phyloP scores from a whole-genome alignment of 2,888 invertebrate species.

The Sclerodermus sp. region DNA sequence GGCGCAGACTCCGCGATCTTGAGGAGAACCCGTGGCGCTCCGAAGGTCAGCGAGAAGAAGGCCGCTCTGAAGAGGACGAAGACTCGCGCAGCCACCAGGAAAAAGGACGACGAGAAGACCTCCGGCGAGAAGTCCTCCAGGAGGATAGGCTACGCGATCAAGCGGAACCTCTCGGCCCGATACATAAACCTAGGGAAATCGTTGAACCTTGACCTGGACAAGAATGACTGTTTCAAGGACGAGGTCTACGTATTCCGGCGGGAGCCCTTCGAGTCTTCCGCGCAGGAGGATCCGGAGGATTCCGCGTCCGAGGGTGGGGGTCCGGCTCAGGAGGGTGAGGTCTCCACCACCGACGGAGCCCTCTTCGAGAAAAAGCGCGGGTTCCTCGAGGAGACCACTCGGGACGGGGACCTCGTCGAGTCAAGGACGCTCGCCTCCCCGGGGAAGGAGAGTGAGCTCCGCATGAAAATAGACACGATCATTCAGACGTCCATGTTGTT shows the following conservation, averaged over 20 bases:
- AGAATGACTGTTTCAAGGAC: conserved; percentile 21
- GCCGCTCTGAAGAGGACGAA: too few species aligned
- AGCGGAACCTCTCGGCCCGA: too few species aligned
- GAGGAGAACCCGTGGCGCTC: too few species aligned
- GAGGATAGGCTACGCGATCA: neutral
- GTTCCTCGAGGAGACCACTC: conserved; percentile 6
- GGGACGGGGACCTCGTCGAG: too few species aligned
- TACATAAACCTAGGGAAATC: conserved; percentile 9
- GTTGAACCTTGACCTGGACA: conserved; percentile 20
- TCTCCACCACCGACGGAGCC: neutral
- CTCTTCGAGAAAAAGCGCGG: too few species aligned
- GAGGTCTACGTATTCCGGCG: conserved; percentile 34
- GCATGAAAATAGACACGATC: conserved; percentile 41
- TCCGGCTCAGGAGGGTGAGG: neutral
- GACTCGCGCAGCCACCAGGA: too few species aligned
- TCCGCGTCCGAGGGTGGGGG: neutral
- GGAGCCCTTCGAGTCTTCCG: conserved; percentile 6
- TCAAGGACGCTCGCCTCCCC: too few species aligned
- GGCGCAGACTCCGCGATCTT: too few species aligned
- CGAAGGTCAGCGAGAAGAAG: too few species aligned
- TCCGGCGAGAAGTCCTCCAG: neutral
- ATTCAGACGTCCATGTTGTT: conserved; percentile 42
- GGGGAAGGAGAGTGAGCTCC: conserved; percentile 18
- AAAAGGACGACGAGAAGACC: too few species aligned
- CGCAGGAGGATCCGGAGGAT: neutral